Evolutionary conservation across 1,140 invertebrate species (phyloP), one percentile per base, ranked within the genome.

Genomic region (Chrysopa pallens): DNA sequence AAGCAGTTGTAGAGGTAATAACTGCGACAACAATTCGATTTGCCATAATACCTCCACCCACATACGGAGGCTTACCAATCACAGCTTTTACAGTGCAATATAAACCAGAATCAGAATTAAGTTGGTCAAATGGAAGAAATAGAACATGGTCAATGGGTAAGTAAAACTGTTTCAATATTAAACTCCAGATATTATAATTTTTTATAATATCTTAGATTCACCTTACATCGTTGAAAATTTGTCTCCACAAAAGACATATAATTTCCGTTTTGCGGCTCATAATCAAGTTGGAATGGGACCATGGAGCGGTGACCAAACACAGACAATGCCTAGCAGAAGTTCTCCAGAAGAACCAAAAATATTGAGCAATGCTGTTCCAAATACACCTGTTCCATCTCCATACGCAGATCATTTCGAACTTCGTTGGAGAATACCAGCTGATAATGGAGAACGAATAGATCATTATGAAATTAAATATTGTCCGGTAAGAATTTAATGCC

Each of bases 391-490:
- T 0, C 31, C 55, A 6, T 76, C 71, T 8, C 60, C 70, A 28
- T 88, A 74, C 59, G 74, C 73, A 23, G 75, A 85, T 61, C 74
- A 75, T 51, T 89, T 78, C 57, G 78, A 89, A 55, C 53, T 90
- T 2, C 68, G 73, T 51, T 93, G 88, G 87, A 74, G 70, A 42
- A 73, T 79, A 29, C 85, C 87, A 0, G 72, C 76, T 9, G 80
- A 92, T 55, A 93, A 93, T 61, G 89, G 89, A 4, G 82, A 87
- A 62, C 76, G 76, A 3, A 91, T 94, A 52, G 78, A 88, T 50
- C 66, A 66, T 53, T 94, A 90, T 62, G 67, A 78, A 57, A 72
- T 94, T 39, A 76, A 68, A 52, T 86, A 78, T 56, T 89, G 84
- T 57, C 70, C 73, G 50, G 84, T 86, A 68, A 74, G 74, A 70